Evolutionary conservation across 37 sponge, comb jelly and placozoan species (phyloP).

Genomic region (Chondrilla cf. caribensis): DNA sequence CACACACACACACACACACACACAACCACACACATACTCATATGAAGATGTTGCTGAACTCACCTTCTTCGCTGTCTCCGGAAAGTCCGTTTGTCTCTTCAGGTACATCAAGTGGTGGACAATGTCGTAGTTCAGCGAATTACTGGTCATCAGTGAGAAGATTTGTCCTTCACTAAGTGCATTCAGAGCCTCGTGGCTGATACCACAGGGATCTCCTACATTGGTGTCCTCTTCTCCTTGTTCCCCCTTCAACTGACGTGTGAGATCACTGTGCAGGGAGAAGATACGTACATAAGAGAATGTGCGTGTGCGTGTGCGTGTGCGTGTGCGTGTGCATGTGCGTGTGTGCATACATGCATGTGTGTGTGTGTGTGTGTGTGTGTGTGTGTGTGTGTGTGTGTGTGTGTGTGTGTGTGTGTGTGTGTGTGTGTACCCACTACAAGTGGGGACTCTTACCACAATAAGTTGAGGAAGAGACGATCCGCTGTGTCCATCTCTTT

Average conservation of each 20-base stretch:
- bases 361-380: slow-evolving; percentile 23
- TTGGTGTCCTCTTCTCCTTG: not conserved
- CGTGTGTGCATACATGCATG: slow-evolving; percentile 17
- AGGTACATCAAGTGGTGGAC: slow-evolving; percentile 60
- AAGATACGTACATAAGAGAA: not conserved
- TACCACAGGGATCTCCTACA: not conserved
- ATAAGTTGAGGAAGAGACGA: not conserved
- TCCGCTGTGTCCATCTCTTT: not conserved
- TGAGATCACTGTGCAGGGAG: not conserved
- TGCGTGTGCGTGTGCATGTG: slow-evolving; percentile 2
- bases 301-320: slow-evolving; percentile 25
- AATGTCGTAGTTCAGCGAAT: slow-evolving; percentile 65
- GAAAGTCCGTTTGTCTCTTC: not conserved
- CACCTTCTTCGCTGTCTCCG: too few species aligned
- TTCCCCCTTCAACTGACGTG: not conserved
- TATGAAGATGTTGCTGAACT: too few species aligned
- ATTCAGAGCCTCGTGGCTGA: slow-evolving; percentile 49
- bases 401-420: not conserved
- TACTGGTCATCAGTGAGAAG: slow-evolving; percentile 57
- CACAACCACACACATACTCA: too few species aligned
- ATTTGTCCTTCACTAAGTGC: slow-evolving; percentile 64
- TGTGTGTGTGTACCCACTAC: slow-evolving; percentile 1
- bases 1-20: too few species aligned
- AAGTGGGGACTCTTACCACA: slow-evolving; percentile 13
- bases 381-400: slow-evolving; percentile 16